Evolutionary conservation across 1,140 invertebrate genomes (phyloP).

Genomic region (Apis dorsata): DNA sequence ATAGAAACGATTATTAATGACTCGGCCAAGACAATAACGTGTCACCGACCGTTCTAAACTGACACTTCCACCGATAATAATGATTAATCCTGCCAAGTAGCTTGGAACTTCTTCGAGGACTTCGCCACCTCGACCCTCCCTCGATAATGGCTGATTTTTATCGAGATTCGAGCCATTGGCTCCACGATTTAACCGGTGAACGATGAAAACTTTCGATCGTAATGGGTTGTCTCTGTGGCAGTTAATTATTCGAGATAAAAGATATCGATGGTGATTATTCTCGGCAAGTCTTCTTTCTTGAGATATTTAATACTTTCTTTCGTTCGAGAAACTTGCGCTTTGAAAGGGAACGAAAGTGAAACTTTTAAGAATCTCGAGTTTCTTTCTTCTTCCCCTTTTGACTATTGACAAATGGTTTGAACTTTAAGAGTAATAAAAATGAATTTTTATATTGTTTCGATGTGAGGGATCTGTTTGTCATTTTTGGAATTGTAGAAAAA

Average conservation of each 20-base stretch:
- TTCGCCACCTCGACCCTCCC: background rate
- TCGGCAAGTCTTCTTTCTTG: background rate
- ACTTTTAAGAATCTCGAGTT: no score
- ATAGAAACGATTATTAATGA: constrained; percentile 59
- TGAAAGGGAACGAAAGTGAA: no score
- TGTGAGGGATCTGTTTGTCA: no score
- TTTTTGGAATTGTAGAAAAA: no score
- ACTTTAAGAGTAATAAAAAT: no score
- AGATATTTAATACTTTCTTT: background rate
- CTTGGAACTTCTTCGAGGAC: constrained; percentile 37
- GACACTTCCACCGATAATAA: constrained; percentile 48
- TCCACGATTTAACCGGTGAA: background rate
- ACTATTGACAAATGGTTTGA: no score
- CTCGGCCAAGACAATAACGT: constrained; percentile 39
- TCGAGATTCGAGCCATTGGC: constrained; percentile 1
- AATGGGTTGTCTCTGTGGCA: background rate
- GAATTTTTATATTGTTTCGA: no score
- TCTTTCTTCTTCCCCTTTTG: no score
- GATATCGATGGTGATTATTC: background rate
- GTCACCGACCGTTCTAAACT: constrained; percentile 38
- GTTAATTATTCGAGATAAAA: background rate
- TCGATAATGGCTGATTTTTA: constrained; percentile 38
- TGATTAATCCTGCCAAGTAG: constrained; percentile 57
- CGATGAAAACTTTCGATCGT: background rate
- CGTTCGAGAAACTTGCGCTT: background rate